phyloP scores from a whole-genome alignment of 92 coral and sea anemone species.

The Phenganax stokvisi region DNA sequence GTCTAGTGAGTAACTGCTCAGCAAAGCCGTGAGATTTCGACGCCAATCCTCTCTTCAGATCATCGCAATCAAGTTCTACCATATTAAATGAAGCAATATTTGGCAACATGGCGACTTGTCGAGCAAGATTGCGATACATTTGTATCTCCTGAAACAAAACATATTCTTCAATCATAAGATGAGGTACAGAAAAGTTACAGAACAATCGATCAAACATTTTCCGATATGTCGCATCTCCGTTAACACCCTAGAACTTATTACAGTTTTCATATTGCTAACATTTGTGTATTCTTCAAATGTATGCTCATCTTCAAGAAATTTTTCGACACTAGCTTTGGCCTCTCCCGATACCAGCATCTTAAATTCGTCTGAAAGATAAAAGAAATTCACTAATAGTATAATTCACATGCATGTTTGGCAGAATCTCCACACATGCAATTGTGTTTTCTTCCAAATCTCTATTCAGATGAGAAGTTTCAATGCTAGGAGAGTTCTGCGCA shows the following conservation, averaged over 20 bases:
- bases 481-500: background rate
- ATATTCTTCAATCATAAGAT: background rate
- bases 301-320: conserved; percentile 66
- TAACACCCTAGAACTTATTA: background rate
- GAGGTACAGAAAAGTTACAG: background rate
- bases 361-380: conserved; percentile 64
- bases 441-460: background rate
- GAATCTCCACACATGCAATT: background rate
- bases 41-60: conserved; percentile 94
- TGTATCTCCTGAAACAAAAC: conserved; percentile 67
- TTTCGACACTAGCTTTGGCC: conserved; percentile 57
- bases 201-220: background rate
- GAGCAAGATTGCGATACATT: conserved; percentile 79
- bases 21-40: conserved; percentile 92
- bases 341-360: conserved; percentile 83
- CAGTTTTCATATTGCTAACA: conserved; percentile 40
- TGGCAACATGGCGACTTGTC: conserved; percentile 78
- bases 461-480: background rate
- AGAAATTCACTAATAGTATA: background rate
- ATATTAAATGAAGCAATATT: conserved; percentile 89
- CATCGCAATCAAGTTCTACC: conserved; percentile 97
- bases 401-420: background rate
- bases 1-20: conserved; percentile 70
- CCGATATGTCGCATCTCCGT: background rate
- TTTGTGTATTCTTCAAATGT: conserved; percentile 92